Base-by-base conservation (phyloP, 2,797 vertebrate genomes). In the Enteromius paludinosus region DNA sequence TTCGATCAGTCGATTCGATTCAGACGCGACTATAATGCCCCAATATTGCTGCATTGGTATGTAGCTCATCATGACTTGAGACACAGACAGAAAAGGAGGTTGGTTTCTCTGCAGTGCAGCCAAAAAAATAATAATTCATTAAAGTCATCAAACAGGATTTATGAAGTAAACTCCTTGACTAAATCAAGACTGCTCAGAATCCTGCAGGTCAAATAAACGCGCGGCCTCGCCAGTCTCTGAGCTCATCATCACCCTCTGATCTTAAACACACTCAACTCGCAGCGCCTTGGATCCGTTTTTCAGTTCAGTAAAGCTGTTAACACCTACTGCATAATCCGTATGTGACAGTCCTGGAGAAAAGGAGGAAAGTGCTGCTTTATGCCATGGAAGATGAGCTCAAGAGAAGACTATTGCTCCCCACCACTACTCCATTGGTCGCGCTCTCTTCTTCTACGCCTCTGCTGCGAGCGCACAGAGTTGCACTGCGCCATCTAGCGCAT, bases 291-390 rank as follows among this genome's bases (percentile, higher is more conserved):
- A 62, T 6, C 10, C 1, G 17, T 12, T n/a, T 30, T 2, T 33
- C 20, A 25, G 8, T 3, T 68, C 3, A 54, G 20, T 7, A 52
- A n/a, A 66, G 0, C n/a, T 14, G 2, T 3, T 2, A 5, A 52
- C 77, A 79, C 77, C 47, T 79, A 79, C 77, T 52, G 77, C 77
- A 79, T 54, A 68, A 35, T 68, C 62, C 64, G 25, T 1, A 28
- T 0, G 10, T 23, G 20, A 52, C 64, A 5, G 28, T 66, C 47
- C 43, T 2, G 1, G 20, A 66, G 70, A 71, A 80, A 73, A 23
- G 1, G 20, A 66, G 70, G 62, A 80, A 73, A 23, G 41, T n/a
- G 43, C 70, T 15, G 8, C 5, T 78, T 64, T 81, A 49, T 15
- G 59, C 15, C 56, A 81, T 81, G 10, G 7, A 52, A 38, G 43